phyloP scores from a whole-genome alignment of 2,888 invertebrate species.

The Electrophaes corylata region DNA sequence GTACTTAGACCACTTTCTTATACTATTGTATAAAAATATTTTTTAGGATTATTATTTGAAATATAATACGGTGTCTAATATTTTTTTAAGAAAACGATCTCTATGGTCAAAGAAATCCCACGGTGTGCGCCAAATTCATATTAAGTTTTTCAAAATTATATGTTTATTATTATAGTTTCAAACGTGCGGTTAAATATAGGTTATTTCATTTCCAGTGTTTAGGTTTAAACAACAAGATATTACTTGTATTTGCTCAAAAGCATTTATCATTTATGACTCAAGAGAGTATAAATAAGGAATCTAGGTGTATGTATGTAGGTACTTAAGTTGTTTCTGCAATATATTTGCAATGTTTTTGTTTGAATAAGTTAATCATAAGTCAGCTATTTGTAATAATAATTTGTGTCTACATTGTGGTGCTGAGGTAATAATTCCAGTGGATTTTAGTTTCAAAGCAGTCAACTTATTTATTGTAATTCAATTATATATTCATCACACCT shows the following conservation, averaged over 20 bases:
- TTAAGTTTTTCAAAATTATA: constrained; percentile 41
- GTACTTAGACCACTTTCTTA: constrained; percentile 25
- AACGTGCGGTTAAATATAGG: constrained; percentile 13
- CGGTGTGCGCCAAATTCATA: constrained; percentile 36
- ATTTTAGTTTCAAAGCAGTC: constrained; percentile 20
- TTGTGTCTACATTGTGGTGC: constrained; percentile 21
- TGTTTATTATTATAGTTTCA: constrained; percentile 23
- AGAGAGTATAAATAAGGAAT: constrained; percentile 26
- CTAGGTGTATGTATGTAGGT: constrained; percentile 14
- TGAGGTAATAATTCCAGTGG: constrained; percentile 30
- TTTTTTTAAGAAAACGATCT: constrained; percentile 35
- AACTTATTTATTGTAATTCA: constrained; percentile 31
- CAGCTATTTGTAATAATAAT: constrained; percentile 13
- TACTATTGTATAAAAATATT: constrained; percentile 1
- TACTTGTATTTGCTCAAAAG: constrained; percentile 48
- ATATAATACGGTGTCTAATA: constrained; percentile 10
- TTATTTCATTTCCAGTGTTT: constrained; percentile 17
- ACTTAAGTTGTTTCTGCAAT: constrained; percentile 22
- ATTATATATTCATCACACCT: constrained; percentile 23
- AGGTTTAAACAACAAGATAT: constrained; percentile 15
- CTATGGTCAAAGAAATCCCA: constrained; percentile 37
- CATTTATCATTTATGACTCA: constrained; percentile 35
- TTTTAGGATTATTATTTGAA: constrained; percentile 2
- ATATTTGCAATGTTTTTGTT: constrained; percentile 14
- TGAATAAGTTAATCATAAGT: constrained; percentile 8